These are phyloP conservation scores for Daboia siamensis DNA, from an alignment of 2,113 vertebrate genomes.

Conservation along the genomic window DNA sequence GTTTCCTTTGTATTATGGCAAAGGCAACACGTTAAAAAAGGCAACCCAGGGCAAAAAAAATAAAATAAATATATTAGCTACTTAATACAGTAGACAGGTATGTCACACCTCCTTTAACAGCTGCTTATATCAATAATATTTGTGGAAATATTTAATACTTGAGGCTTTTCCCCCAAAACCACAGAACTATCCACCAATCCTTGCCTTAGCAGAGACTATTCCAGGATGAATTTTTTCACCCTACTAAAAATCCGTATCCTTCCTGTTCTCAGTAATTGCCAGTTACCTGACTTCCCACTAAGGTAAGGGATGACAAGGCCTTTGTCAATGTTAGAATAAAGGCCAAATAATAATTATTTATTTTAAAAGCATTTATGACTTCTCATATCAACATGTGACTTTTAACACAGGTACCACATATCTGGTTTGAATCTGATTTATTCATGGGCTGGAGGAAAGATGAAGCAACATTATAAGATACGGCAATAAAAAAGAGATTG, in stretches of 20 bases:
- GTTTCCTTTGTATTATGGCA: conserved; percentile 53
- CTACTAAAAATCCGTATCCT: background rate
- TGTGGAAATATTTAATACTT: background rate
- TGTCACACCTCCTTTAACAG: background rate
- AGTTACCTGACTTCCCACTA: background rate
- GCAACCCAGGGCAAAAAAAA: conserved; percentile 32
- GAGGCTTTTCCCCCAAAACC: background rate
- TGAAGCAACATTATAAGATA: background rate
- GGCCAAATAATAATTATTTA: background rate
- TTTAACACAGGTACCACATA: background rate
- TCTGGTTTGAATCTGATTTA: background rate
- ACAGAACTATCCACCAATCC: background rate
- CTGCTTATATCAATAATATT: conserved; percentile 18
- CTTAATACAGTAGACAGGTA: conserved; percentile 19
- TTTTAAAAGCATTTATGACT: background rate
- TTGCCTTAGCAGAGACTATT: background rate
- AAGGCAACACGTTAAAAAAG: conserved; percentile 34
- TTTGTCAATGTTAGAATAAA: background rate
- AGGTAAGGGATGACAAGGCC: background rate
- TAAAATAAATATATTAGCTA: conserved; percentile 45
- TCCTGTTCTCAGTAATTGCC: background rate
- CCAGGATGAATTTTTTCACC: background rate
- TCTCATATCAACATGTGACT: background rate
- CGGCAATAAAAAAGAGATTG: background rate
- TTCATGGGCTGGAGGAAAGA: background rate